Percentiles rank a stretch among this genome's conserved stretches.
Conservation (phyloP, 2,888 invertebrate genomes). For the Allophyes oxyacanthae region DNA sequence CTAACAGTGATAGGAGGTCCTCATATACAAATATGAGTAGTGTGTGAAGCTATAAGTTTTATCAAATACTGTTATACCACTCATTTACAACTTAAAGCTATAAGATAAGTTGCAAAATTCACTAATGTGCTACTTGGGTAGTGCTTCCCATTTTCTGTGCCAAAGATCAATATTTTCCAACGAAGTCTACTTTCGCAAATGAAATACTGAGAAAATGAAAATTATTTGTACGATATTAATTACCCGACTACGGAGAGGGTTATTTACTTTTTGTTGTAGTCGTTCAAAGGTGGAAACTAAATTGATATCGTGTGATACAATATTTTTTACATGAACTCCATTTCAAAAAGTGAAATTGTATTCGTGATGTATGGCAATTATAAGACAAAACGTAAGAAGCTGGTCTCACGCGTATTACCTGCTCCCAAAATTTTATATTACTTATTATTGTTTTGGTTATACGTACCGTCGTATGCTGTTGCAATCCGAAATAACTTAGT, state of each 20-base stretch:
- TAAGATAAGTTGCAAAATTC: no score
- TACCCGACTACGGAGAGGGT: no score
- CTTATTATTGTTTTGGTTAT: constrained; percentile 7
- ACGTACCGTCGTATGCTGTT: constrained; percentile 59
- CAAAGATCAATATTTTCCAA: no score
- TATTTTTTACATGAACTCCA: constrained; percentile 35
- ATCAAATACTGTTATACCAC: no score
- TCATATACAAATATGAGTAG: no score
- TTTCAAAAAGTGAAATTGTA: constrained; percentile 41
- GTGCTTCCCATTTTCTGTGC: background rate
- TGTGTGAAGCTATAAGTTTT: no score
- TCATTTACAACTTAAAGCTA: no score
- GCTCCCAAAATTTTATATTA: background rate
- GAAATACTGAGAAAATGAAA: constrained; percentile 23
- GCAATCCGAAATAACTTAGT: constrained; percentile 55
- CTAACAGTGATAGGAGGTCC: no score
- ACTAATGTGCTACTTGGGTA: no score
- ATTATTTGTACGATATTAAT: constrained; percentile 4
- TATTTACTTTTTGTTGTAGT: constrained; percentile 30
- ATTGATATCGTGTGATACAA: constrained; percentile 34
- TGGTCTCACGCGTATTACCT: constrained; percentile 8
- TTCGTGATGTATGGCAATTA: constrained; percentile 30
- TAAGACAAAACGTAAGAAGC: constrained; percentile 11
- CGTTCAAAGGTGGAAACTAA: constrained; percentile 24
- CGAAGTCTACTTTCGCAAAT: no score